A percentile compares a stretch with the other conserved stretches of the same genome.
Evolutionary conservation across 2,113 vertebrate genomes (phyloP).

Genomic region (Cairina moschata): DNA sequence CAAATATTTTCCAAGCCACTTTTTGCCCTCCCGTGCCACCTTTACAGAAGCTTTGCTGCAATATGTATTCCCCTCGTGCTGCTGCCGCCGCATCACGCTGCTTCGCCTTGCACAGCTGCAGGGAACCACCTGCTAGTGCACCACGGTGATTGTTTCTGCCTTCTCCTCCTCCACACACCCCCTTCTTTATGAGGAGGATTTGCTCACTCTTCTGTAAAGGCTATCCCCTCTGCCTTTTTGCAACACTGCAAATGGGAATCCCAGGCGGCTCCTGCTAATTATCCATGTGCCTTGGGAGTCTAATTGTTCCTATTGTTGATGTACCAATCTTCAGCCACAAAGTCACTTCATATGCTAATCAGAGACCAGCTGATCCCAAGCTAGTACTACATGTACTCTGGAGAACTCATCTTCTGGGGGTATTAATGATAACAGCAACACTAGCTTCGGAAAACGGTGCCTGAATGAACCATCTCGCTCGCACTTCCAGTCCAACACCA

Average conservation of each 20-base stretch:
- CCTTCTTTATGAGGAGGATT: neutral
- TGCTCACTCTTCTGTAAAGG: neutral
- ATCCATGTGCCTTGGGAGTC: conserved; percentile 45
- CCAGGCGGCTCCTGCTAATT: conserved; percentile 66
- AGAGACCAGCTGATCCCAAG: conserved; percentile 59
- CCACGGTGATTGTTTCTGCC: neutral
- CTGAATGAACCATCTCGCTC: neutral
- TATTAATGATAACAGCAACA: conserved; percentile 1
- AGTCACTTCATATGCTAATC: conserved; percentile 68
- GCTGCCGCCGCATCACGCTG: neutral
- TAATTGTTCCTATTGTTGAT: conserved; percentile 63
- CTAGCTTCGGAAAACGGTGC: neutral
- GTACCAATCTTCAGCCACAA: conserved; percentile 56
- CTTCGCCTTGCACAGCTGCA: conserved; percentile 32
- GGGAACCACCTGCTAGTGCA: conserved; percentile 25
- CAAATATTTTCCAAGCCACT: conserved; percentile 7
- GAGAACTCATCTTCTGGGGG: conserved; percentile 32
- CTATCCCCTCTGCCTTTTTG: conserved; percentile 18
- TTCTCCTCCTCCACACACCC: neutral
- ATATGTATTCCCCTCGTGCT: conserved; percentile 11
- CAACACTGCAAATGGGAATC: conserved; percentile 44
- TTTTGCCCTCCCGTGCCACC: neutral
- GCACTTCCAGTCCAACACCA: neutral
- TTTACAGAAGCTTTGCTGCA: neutral
- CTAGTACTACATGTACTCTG: conserved; percentile 24